Conservation (phyloP, 2,888 invertebrate genomes). For the Dryobota labecula region DNA sequence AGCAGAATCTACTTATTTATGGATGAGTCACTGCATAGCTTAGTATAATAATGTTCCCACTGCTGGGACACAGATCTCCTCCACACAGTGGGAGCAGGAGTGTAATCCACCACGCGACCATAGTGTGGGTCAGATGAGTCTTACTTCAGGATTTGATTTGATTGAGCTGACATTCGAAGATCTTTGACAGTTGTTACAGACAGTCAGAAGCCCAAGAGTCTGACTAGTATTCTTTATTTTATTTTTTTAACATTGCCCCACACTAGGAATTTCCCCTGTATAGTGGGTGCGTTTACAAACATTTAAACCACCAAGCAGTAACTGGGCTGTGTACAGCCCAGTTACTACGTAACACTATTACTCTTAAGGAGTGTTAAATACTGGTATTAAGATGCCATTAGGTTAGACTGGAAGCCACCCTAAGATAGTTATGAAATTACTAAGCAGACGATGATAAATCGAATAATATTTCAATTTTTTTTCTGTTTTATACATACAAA, state of each 20-base stretch:
- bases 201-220: neutral
- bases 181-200: neutral
- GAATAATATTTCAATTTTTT: neutral
- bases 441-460: no score
- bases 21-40: conserved; percentile 14
- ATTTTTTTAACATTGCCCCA: no score
- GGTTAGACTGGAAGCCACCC: neutral
- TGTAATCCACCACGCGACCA: neutral
- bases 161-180: neutral
- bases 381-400: neutral
- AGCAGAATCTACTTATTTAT: conserved; percentile 6
- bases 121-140: neutral
- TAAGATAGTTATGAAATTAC: neutral
- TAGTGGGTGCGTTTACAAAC: no score
- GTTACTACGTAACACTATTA: no score
- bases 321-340: no score
- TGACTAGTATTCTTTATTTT: no score
- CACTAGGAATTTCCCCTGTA: no score
- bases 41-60: neutral
- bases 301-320: no score
- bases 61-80: neutral
- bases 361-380: no score
- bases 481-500: neutral
- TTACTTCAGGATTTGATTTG: no score
- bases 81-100: neutral